Conservation (phyloP, 1,140 invertebrate genomes). For the Leptopilina clavipes region DNA sequence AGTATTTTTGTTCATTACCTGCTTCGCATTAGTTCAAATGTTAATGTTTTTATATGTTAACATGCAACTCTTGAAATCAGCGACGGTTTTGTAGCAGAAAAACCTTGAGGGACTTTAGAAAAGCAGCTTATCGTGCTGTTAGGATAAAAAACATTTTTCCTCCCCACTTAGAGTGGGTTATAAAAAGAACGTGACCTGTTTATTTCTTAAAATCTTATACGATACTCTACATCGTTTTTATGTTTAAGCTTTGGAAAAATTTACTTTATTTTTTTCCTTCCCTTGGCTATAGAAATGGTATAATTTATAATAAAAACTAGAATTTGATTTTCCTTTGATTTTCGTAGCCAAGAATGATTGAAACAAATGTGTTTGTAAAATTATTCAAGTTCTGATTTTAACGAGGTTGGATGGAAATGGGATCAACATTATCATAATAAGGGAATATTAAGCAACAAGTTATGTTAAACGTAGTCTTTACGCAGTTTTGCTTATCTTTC, state of each 20-base stretch:
- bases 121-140: slow-evolving; percentile 27
- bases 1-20: too few species aligned
- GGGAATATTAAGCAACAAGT: too few species aligned
- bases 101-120: slow-evolving; percentile 13
- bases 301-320: too few species aligned
- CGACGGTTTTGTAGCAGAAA: not conserved
- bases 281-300: not conserved
- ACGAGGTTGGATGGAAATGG: too few species aligned
- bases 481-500: not conserved
- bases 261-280: not conserved
- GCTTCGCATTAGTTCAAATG: not conserved
- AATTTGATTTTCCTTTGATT: too few species aligned
- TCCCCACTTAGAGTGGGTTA: not conserved
- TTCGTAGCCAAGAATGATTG: too few species aligned
- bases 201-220: slow-evolving; percentile 1
- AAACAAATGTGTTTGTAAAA: too few species aligned
- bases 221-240: too few species aligned
- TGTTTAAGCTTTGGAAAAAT: slow-evolving; percentile 2
- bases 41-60: slow-evolving; percentile 17
- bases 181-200: not conserved
- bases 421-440: too few species aligned
- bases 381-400: too few species aligned
- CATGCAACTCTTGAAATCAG: not conserved
- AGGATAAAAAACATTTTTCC: slow-evolving; percentile 26
- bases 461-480: not conserved